Evolutionary conservation across 2,888 invertebrate species (phyloP), one percentile per base, ranked within the genome.

Genomic region (Coelogynopora nodosa): DNA sequence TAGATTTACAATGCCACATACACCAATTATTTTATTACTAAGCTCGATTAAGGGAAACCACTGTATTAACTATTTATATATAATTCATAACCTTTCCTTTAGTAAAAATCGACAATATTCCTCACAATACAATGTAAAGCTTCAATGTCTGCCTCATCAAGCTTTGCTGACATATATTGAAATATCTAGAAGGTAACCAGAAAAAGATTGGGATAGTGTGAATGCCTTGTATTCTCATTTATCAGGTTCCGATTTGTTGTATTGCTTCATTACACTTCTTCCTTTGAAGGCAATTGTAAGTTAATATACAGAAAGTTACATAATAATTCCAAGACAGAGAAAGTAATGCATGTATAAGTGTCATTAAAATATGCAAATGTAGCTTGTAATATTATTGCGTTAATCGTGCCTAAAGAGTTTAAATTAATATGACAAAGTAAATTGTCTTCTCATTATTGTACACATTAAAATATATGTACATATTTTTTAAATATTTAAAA

Each of bases 171-270:
- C 74, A 74, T 74, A 74, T 74, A 74, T 74, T 74, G 74, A 74
- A 74, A 74, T 74, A 74, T 74, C 74, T 74, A 74, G 74, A 74
- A 74, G 74, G 74, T 74, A 74, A 74, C 74, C 23, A 74, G 74
- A 23, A n/a, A 26, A 74, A 74, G 74, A 23, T 74, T 74, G 18
- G 23, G 74, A 74, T 74, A 74, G 74, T 74, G 5, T 23, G 23
- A 74, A 74, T 74, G 23, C 74, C 27, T 74, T 74, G 23, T 74
- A 74, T 13, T 18, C 27, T 26, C 74, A 74, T 74, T 13, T 74
- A 74, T 74, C 27, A 26, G 5, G 74, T 23, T 74, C 23, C 23
- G 74, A 74, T 74, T 74, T 74, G 23, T 74, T 74, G 23, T 74
- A 74, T 74, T 5, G 5, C 74, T 74, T 23, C 74, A 74, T 74